Conservation (phyloP, 1,140 invertebrate genomes). For the Adoxophyes honmai region DNA sequence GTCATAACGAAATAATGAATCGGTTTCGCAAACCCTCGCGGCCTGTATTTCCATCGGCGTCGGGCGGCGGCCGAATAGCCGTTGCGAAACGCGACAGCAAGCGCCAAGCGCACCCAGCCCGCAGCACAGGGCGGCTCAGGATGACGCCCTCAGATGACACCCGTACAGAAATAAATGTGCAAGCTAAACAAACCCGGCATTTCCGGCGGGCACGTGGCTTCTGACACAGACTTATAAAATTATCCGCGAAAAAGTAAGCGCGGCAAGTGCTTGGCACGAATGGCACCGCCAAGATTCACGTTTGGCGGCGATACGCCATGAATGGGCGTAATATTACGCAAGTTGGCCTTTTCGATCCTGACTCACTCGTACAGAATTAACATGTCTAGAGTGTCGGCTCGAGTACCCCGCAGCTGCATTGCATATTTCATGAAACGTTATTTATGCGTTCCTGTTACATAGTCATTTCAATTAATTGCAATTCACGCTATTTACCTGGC, state of each 20-base stretch:
- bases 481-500: slow-evolving; percentile 5
- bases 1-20: slow-evolving; percentile 9
- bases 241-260: slow-evolving; percentile 30
- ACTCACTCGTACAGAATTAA: slow-evolving; percentile 57
- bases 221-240: slow-evolving; percentile 55
- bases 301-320: slow-evolving; percentile 36
- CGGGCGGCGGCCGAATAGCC: slow-evolving; percentile 21
- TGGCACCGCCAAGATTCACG: slow-evolving; percentile 17
- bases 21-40: slow-evolving; percentile 33
- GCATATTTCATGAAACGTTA: slow-evolving; percentile 27
- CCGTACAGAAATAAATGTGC: slow-evolving; percentile 68
- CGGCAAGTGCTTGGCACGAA: slow-evolving; percentile 6
- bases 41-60: slow-evolving; percentile 42
- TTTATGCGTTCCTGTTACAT: slow-evolving; percentile 3
- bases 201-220: slow-evolving; percentile 54
- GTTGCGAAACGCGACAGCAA: slow-evolving; percentile 16
- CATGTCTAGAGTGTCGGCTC: slow-evolving; percentile 39
- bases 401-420: slow-evolving; percentile 45
- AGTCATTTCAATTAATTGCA: slow-evolving; percentile 1
- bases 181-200: slow-evolving; percentile 66
- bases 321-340: slow-evolving; percentile 51
- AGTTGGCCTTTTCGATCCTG: slow-evolving; percentile 41
- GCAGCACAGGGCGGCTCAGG: slow-evolving; percentile 27
- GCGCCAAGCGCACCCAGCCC: slow-evolving; percentile 22
- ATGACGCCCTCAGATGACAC: slow-evolving; percentile 64